phyloP scores from a whole-genome alignment of 2,888 invertebrate species.

The Lycia hirtaria region DNA sequence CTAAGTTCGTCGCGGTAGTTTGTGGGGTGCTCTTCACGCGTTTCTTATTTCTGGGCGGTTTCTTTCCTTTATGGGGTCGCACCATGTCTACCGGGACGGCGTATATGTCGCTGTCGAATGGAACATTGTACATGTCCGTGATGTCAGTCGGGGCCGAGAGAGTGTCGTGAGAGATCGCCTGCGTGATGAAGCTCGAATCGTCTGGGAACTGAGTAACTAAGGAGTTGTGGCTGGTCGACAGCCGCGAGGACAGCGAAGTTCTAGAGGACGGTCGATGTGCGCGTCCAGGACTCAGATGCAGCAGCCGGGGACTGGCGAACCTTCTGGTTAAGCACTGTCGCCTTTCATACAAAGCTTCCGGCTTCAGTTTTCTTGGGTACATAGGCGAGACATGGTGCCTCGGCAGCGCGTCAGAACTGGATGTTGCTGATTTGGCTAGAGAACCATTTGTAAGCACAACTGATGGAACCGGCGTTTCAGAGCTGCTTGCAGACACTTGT shows the following conservation, averaged over 20 bases:
- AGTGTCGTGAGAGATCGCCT: conserved; percentile 95
- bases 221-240: conserved; percentile 94
- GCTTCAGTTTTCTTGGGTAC: conserved; percentile 70
- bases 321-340: conserved; percentile 74
- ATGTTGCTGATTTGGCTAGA: conserved; percentile 44
- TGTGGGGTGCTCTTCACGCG: conserved; percentile 70
- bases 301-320: conserved; percentile 78
- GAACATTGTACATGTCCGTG: conserved; percentile 94
- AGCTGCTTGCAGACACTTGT: conserved; percentile 52
- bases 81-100: conserved; percentile 94
- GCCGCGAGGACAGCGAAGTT: conserved; percentile 90
- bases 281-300: conserved; percentile 87
- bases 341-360: conserved; percentile 71
- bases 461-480: conserved; percentile 59
- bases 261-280: conserved; percentile 89
- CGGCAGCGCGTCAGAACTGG: conserved; percentile 52
- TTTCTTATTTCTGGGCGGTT: conserved; percentile 69
- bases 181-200: conserved; percentile 94
- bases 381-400: conserved; percentile 68
- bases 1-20: conserved; percentile 52
- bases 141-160: conserved; percentile 89
- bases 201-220: conserved; percentile 91
- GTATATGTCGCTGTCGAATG: conserved; percentile 95
- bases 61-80: conserved; percentile 82
- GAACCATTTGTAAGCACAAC: conserved; percentile 59